Conservation (phyloP, 2,113 vertebrate genomes). For the Myotis brandtii region DNA sequence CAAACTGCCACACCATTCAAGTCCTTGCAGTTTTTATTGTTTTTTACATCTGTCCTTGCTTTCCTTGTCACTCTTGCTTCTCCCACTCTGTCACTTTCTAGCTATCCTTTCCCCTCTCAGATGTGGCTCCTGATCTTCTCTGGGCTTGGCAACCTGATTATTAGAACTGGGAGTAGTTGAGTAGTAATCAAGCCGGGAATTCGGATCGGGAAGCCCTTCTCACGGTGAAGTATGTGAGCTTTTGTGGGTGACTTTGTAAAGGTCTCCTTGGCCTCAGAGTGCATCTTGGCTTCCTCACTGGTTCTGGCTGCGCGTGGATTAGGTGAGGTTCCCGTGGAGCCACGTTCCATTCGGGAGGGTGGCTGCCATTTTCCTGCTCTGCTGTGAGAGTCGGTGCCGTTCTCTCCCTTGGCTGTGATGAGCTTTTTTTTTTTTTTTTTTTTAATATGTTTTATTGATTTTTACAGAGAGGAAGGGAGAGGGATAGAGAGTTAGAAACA, state of each 20-base stretch:
- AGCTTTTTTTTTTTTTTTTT: conserved; percentile 4
- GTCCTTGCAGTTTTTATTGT: background rate
- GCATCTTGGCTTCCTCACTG: conserved; percentile 28
- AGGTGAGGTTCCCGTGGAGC: background rate
- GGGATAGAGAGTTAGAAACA: too few species aligned
- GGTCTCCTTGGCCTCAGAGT: background rate
- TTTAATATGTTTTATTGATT: too few species aligned
- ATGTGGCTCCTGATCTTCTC: conserved; percentile 13
- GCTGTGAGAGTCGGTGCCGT: background rate
- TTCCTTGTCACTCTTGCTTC: background rate
- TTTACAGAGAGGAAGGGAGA: too few species aligned
- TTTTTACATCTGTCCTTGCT: background rate
- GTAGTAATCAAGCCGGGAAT: background rate
- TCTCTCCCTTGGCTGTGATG: conserved; percentile 1
- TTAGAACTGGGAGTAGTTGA: background rate
- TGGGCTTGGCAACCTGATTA: conserved; percentile 34
- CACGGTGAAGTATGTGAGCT: background rate
- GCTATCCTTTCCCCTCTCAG: background rate
- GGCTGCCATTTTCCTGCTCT: background rate
- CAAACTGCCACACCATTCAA: background rate
- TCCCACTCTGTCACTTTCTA: background rate
- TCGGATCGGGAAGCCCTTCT: background rate
- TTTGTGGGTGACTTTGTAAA: background rate
- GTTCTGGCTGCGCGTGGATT: background rate
- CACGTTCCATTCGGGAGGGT: fast-evolving